Percentiles rank a stretch among this genome's conserved stretches.
Conservation (phyloP, 1,140 invertebrate genomes). For the Ceratosolen solmsi region DNA sequence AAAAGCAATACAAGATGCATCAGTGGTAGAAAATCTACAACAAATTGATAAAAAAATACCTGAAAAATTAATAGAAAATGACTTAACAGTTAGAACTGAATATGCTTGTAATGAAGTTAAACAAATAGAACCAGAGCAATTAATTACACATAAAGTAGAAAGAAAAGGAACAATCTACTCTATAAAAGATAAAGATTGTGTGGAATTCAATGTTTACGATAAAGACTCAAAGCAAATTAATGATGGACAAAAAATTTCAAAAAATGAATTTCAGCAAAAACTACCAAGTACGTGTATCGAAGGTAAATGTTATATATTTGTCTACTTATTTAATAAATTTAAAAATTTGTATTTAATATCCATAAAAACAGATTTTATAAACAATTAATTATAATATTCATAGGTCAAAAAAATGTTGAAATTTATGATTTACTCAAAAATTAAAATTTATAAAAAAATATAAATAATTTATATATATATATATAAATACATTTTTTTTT, state of each 20-base stretch:
- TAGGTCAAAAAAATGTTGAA: too few species aligned
- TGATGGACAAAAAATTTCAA: constrained; percentile 16
- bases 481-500: too few species aligned
- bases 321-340: constrained; percentile 25
- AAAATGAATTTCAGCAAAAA: constrained; percentile 37
- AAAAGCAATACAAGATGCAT: constrained; percentile 57
- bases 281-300: neutral
- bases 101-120: neutral
- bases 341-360: too few species aligned
- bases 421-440: too few species aligned
- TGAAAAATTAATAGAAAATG: constrained; percentile 35
- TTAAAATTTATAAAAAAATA: too few species aligned
- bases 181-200: neutral
- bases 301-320: constrained; percentile 32
- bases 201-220: neutral
- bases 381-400: too few species aligned
- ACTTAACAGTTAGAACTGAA: neutral
- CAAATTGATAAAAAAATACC: constrained; percentile 36
- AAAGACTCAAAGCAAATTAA: neutral
- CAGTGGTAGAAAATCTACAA: constrained; percentile 50
- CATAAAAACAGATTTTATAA: neutral
- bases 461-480: too few species aligned
- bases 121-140: constrained; percentile 21
- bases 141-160: neutral
- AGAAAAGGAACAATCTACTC: neutral